Base-by-base conservation (phyloP, 1,140 invertebrate species). In the Matsumurasca onukii region DNA sequence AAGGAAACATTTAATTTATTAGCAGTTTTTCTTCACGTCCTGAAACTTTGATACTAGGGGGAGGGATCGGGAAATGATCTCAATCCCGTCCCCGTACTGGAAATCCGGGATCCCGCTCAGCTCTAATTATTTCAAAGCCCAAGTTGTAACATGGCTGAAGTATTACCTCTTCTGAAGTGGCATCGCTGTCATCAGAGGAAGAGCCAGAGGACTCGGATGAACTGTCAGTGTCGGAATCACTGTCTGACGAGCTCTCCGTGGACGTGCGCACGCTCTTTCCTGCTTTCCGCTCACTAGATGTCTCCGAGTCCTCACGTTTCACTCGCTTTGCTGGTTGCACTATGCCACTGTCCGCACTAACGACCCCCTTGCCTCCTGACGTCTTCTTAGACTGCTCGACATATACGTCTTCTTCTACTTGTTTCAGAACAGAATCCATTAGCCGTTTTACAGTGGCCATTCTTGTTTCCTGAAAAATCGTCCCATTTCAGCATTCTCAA, bases 211-310 rank as follows among this genome's bases (percentile, higher is more conserved):
- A 66, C 0, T 66, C 59, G 57, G 45, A 39, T 31, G 57, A 65
- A n/a, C 45, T 55, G 12, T 69, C 68, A 64, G 59, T 65, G 34
- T 69, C 68, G 12, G 68, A 69, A 2, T 52, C 27, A 22, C 51
- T 65, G 49, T 52, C 49, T 22, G 68, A 69, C 9, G 68, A 69
- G 22, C 45, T 69, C 30, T 66, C 67, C 17, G 52, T 31, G 15
- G 68, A 65, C 1, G 25, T 69, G 30, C 34, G 25, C 45, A 64
- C 65, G 20, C 2, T 29, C 59, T 31, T 31, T 1, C 25, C 45
- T 12, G 63, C 52, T 29, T 66, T 45, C 24, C 20, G 48, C 49
- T 39, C 66, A 13, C 39, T 55, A 20, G 62, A 52, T 64, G 31
- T 49, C 25, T 12, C 27, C 5, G 57, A 67, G 17, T 65, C 31